Base-by-base conservation (phyloP, 1,140 invertebrate species). In the Schmidtea mediterranea region DNA sequence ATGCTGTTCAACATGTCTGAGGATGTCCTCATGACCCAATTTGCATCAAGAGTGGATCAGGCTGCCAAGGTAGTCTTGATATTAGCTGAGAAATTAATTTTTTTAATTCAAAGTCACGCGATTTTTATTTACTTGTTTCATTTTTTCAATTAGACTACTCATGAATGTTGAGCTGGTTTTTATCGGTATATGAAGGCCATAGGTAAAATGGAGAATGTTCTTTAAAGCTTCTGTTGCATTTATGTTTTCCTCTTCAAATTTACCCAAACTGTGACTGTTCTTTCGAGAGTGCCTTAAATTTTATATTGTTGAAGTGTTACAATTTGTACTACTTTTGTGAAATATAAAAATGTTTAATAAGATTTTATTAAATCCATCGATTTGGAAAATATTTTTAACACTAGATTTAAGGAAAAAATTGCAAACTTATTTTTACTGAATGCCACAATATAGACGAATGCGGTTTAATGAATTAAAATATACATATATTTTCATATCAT, bases 141-240 rank as follows among this genome's bases (percentile, higher is more conserved):
- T 70, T 54, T 77, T 74, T 57, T 83, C 79, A 53, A 81, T 67
- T 47, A 84, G 71, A 0, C 73, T 72, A 49, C 75, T 66, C 15
- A 82, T 68, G 43, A 81, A 64, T 0, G 77, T 78, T 49, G 77
- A 77, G 32, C 78, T 78, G 19, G 75, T 73, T 39, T 75, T 73
- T 23, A 78, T 73, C 54, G 75, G 76, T n/a, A 84, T 69, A 59
- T 83, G 76, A n/a, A 84, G 74, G 51, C 76, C 74, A 51, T 80
- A 78, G 2, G 80, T 79, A 19, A 77, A 77, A 50, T 75, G 76
- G 39, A 82, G 62, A 55, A 83, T 79, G 72, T 72, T 51, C n/a
- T 48, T 43, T 37, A 24, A 23, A 18, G 38, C 26, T 48, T 26
- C 13, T n/a, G 51, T 40, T 15, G 24, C 51, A 39, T 9, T 23